Conservation (phyloP, 2,797 vertebrate genomes). For the Vespertilio murinus region DNA sequence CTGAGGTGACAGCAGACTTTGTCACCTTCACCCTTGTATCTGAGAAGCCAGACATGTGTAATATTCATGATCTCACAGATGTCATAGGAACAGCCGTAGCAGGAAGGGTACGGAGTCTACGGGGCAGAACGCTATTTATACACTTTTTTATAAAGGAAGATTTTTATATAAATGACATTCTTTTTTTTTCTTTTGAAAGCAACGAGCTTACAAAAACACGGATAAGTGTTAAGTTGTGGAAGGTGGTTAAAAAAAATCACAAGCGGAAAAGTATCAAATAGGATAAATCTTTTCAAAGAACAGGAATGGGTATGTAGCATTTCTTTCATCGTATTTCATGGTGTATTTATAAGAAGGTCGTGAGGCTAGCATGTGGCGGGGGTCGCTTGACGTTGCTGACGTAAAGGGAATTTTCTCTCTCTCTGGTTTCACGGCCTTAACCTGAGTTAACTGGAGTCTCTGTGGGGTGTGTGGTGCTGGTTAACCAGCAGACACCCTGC, state of each 20-base stretch:
- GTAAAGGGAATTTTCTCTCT: not conserved
- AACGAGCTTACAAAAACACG: not conserved
- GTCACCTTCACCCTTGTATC: not conserved
- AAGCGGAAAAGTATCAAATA: slow-evolving; percentile 6
- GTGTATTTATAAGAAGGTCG: slow-evolving; percentile 25
- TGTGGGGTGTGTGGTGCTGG: not conserved
- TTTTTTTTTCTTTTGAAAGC: slow-evolving; percentile 37
- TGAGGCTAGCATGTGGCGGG: not conserved
- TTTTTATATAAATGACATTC: slow-evolving; percentile 55
- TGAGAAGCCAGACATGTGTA: not conserved
- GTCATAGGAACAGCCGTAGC: not conserved
- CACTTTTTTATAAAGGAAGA: slow-evolving; percentile 38
- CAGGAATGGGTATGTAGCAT: not conserved
- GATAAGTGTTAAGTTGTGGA: slow-evolving; percentile 19
- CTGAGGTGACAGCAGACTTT: not conserved
- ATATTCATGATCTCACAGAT: not conserved
- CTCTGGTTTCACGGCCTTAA: not conserved
- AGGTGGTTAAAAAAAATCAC: slow-evolving; percentile 54
- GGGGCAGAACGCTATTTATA: slow-evolving; percentile 33
- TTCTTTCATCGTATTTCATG: slow-evolving; percentile 17
- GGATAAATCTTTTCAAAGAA: slow-evolving; percentile 50
- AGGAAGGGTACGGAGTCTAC: not conserved
- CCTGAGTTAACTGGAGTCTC: not conserved
- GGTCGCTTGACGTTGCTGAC: not conserved
- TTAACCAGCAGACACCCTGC: not conserved